A percentile compares a stretch with the other conserved stretches of the same genome.
Conservation (phyloP, 2,888 invertebrate species). For the Pammene aurita region DNA sequence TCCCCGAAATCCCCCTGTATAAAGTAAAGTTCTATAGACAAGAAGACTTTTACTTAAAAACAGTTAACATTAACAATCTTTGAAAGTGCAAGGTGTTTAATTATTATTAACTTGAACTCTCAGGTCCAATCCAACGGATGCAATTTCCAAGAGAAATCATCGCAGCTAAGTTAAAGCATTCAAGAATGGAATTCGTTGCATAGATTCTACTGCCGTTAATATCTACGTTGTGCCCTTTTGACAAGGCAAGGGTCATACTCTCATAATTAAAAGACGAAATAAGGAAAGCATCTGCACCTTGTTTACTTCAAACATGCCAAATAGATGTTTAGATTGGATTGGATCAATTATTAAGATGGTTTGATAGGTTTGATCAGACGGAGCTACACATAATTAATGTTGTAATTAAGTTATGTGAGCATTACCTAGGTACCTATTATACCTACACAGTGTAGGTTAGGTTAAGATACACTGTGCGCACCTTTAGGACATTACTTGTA, state of each 20-base stretch:
- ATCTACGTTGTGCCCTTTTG: not conserved
- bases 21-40: too few relatives aligned
- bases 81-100: too few relatives aligned
- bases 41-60: slow-evolving; percentile 1
- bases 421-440: too few relatives aligned
- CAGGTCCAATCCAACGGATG: slow-evolving; percentile 8
- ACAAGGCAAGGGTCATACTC: not conserved
- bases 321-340: not conserved
- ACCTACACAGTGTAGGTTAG: too few relatives aligned
- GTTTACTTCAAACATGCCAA: not conserved
- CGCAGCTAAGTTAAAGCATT: slow-evolving; percentile 1
- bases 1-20: too few relatives aligned
- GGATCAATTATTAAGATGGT: slow-evolving; percentile 3
- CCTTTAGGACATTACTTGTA: too few relatives aligned
- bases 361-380: not conserved
- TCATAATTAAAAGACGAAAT: not conserved
- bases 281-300: not conserved
- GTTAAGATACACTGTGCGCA: too few relatives aligned
- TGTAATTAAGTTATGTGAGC: too few relatives aligned
- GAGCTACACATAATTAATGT: too few relatives aligned
- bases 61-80: too few relatives aligned
- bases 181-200: slow-evolving; percentile 2
- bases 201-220: not conserved
- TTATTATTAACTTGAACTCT: too few relatives aligned
- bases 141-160: slow-evolving; percentile 7